Conservation (phyloP, 1,140 invertebrate genomes). For the Brachionus rotundiformis region DNA sequence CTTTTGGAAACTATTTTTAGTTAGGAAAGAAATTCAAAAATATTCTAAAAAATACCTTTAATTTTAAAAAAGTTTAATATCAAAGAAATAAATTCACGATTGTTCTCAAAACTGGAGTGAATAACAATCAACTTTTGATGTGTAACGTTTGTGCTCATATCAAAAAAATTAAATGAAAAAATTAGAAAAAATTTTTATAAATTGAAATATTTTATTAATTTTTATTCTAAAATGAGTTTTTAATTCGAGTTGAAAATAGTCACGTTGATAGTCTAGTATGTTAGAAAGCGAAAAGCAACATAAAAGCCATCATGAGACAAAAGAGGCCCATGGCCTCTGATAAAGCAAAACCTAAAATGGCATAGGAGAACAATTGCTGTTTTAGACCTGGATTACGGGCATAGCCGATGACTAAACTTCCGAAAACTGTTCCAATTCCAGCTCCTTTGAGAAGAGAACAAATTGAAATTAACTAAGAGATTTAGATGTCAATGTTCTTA, state of each 20-base stretch:
- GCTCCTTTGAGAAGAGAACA: too few relatives aligned
- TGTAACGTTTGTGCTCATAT: too few relatives aligned
- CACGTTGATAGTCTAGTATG: neutral
- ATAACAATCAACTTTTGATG: neutral
- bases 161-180: neutral
- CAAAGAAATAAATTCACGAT: neutral
- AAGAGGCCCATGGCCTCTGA: conserved; percentile 99
- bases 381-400: conserved; percentile 96
- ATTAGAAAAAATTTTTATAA: neutral
- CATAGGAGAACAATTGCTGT: conserved; percentile 96
- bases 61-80: neutral
- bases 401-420: conserved; percentile 97
- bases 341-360: conserved; percentile 97
- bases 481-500: conserved; percentile 59
- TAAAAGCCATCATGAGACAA: conserved; percentile 99
- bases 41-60: neutral
- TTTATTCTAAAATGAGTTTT: too few relatives aligned
- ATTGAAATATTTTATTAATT: neutral
- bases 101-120: neutral
- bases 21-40: neutral
- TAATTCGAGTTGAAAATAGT: neutral
- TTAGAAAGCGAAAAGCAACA: conserved; percentile 65
- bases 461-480: too few relatives aligned
- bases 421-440: conserved; percentile 98
- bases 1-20: too few relatives aligned